Base-by-base conservation (phyloP, 2,888 invertebrate genomes). In the Oconnorella tubifera region DNA sequence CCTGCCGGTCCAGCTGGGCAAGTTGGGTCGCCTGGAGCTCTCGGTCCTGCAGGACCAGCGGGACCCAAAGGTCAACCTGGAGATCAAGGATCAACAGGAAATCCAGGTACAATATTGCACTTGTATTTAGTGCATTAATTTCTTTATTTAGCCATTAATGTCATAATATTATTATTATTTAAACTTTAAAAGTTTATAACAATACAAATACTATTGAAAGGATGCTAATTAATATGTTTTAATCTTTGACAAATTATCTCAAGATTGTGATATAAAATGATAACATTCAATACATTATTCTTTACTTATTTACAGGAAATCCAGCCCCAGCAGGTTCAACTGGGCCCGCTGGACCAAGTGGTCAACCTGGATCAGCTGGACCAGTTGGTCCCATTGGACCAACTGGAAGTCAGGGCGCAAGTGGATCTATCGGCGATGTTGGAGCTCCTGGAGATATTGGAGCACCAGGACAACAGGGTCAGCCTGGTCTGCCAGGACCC, bases 401-500 rank as follows among this genome's bases (percentile, higher is more conserved):
- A 31, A 23, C 57, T 19, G 66, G 74, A 68, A 23, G 58, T 56
- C 40, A 59, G 33, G 65, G 74, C 65, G 28, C 49, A 25, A 59
- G 33, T 48, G 67, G 67, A 14, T 23, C 56, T 1, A 23, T 32
- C 48, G 64, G 64, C 4, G 29, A 25, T 14, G 19, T 33, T 57
- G 66, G 67, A 23, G 10, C 61, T 6, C 32, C 14, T 32, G 64
- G 64, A 1, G 51, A 28, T 29, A 64, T 29, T n/a, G 64, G 69
- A 29, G 53, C 62, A 27, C 1, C 56, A 32, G 67, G 67, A 56
- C 63, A 49, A 40, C 73, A 89, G 88, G 91, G 91, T 49, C 64
- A 64, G 3, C 53, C 33, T 29, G 64, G 64, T 56, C 28, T 40
- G 14, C 62, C 53, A 40, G 70, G 70, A 33, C 31, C 59, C 25